phyloP scores from a whole-genome alignment of 2,888 invertebrate species.

The Patella caerulea region DNA sequence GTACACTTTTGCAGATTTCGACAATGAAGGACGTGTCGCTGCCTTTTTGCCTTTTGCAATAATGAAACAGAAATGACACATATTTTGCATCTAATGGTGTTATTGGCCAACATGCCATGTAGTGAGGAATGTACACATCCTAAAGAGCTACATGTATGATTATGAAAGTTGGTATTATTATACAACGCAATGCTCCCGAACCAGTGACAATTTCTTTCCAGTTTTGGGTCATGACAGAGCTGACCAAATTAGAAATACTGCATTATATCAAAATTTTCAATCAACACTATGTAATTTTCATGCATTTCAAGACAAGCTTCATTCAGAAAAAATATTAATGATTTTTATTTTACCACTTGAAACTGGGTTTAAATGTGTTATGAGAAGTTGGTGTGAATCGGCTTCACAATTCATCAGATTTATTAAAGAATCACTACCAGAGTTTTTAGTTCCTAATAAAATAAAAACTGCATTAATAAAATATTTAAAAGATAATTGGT shows the following conservation, averaged over 20 bases:
- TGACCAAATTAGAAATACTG: background rate
- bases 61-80: background rate
- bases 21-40: background rate
- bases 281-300: background rate
- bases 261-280: background rate
- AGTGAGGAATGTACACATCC: background rate
- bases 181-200: background rate
- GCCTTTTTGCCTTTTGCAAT: constrained; percentile 1
- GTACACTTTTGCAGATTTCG: background rate
- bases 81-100: background rate
- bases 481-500: background rate
- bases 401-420: background rate
- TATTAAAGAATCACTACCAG: background rate
- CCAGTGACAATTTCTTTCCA: background rate
- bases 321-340: background rate
- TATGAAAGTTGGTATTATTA: background rate
- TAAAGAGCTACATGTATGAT: background rate
- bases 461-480: background rate
- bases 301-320: background rate
- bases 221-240: background rate
- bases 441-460: background rate
- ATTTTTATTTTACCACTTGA: background rate
- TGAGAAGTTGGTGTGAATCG: constrained; percentile 3
- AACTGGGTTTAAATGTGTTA: constrained; percentile 3
- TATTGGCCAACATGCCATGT: background rate